Percentiles rank a stretch among this genome's conserved stretches.
These are phyloP conservation scores for Gymnorhina tibicen DNA, from an alignment of 2,113 vertebrate genomes.

Conservation along the genomic window DNA sequence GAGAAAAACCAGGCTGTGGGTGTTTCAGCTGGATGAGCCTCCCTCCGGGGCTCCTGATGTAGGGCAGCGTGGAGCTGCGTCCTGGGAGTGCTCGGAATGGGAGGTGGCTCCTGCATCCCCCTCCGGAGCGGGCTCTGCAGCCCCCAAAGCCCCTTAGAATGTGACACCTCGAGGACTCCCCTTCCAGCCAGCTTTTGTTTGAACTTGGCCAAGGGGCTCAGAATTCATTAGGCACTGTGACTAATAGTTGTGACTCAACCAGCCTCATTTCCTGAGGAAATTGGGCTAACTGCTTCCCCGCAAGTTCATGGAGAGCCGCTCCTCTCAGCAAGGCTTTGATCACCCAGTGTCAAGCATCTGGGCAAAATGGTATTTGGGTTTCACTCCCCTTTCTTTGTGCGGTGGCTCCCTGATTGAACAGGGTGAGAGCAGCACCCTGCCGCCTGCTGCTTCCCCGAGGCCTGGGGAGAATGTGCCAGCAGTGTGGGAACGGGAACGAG, in stretches of 20 bases:
- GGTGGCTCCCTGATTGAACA: not conserved
- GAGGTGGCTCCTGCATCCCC: not conserved
- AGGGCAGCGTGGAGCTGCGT: not conserved
- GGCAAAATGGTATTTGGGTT: not conserved
- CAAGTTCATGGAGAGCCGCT: not conserved
- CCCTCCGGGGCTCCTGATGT: not conserved
- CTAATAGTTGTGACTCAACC: conserved; percentile 38
- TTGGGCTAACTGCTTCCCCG: not conserved
- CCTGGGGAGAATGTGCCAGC: not conserved
- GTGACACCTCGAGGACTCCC: not conserved
- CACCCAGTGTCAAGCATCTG: not conserved
- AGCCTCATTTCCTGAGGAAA: conserved; percentile 55
- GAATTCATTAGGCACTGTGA: conserved; percentile 17
- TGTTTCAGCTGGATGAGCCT: not conserved
- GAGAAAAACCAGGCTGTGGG: not conserved
- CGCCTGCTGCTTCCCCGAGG: not conserved
- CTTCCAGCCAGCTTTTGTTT: not conserved
- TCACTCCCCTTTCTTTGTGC: not conserved
- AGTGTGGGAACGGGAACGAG: not conserved
- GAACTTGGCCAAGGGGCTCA: conserved; percentile 12
- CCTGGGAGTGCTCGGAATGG: rapidly evolving
- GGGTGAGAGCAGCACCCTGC: not conserved
- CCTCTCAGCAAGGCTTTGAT: not conserved
- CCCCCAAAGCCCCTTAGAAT: not conserved
- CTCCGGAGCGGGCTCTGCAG: not conserved